A percentile compares a stretch with the other conserved stretches of the same genome.
phyloP scores from a whole-genome alignment of 1,140 invertebrate genomes.

The Macrobrachium rosenbergii region DNA sequence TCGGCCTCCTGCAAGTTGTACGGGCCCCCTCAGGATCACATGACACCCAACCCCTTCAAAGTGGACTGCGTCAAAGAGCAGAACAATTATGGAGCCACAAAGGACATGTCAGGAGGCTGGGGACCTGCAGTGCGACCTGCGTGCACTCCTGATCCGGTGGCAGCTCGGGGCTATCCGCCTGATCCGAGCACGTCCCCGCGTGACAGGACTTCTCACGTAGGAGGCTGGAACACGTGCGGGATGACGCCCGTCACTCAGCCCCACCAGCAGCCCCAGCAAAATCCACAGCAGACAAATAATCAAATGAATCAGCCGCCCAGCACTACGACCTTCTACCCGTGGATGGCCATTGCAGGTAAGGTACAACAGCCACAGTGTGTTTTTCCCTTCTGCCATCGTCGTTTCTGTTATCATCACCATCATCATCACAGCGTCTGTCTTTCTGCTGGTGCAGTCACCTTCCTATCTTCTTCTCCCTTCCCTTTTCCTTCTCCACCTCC shows the following conservation, averaged over 20 bases:
- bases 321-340: conserved; percentile 87
- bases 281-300: conserved; percentile 85
- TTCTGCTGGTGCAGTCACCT: too few relatives aligned
- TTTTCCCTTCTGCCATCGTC: too few relatives aligned
- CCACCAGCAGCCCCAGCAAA: conserved; percentile 78
- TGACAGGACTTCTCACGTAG: conserved; percentile 78
- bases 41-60: conserved; percentile 74
- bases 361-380: conserved; percentile 66
- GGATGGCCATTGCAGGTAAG: conserved; percentile 98
- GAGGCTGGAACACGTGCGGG: conserved; percentile 86
- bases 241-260: conserved; percentile 73
- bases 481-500: too few relatives aligned
- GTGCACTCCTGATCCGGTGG: conserved; percentile 65
- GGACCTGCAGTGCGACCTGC: conserved; percentile 63
- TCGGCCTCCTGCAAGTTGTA: conserved; percentile 81
- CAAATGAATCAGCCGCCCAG: conserved; percentile 73
- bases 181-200: conserved; percentile 66
- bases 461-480: too few relatives aligned
- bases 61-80: conserved; percentile 68
- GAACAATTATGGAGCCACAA: conserved; percentile 67
- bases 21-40: conserved; percentile 79
- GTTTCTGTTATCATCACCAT: too few relatives aligned
- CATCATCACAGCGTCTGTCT: too few relatives aligned
- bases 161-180: conserved; percentile 70
- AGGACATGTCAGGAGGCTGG: conserved; percentile 66